These are phyloP conservation scores for Coturnix japonica DNA, from an alignment of 2,113 vertebrate species.

Conservation along the genomic window DNA sequence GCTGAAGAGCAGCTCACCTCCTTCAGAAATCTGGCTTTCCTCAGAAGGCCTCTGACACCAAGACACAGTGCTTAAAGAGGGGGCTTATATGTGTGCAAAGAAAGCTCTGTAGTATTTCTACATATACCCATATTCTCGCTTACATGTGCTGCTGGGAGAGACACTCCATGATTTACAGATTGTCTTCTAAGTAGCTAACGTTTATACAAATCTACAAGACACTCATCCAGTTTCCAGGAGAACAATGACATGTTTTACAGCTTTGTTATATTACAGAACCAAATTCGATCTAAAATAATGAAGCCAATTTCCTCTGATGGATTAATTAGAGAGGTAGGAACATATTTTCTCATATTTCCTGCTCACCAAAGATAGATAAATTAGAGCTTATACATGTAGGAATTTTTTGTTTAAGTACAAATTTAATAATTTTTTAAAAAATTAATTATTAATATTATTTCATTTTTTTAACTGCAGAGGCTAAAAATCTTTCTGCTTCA, in stretches of 20 bases:
- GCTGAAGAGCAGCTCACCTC: neutral
- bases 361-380: neutral
- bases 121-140: neutral
- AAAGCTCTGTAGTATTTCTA: neutral
- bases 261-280: neutral
- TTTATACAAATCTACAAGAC: neutral
- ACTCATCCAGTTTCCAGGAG: neutral
- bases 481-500: neutral
- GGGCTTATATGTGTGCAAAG: neutral
- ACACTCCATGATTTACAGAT: neutral
- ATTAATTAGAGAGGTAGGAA: neutral
- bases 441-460: neutral
- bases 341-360: neutral
- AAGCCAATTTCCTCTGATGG: neutral
- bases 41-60: neutral
- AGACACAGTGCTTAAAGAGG: neutral
- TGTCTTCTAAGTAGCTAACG: neutral
- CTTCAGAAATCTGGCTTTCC: conserved; percentile 8
- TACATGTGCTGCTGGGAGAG: neutral
- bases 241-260: neutral
- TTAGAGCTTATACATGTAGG: neutral
- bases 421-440: neutral
- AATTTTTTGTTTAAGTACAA: neutral
- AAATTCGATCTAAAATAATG: neutral
- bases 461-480: neutral